phyloP scores from a whole-genome alignment of 30 jellyfish, hydroid and myxozoan species.

The Hydractinia symbiolongicarpus region DNA sequence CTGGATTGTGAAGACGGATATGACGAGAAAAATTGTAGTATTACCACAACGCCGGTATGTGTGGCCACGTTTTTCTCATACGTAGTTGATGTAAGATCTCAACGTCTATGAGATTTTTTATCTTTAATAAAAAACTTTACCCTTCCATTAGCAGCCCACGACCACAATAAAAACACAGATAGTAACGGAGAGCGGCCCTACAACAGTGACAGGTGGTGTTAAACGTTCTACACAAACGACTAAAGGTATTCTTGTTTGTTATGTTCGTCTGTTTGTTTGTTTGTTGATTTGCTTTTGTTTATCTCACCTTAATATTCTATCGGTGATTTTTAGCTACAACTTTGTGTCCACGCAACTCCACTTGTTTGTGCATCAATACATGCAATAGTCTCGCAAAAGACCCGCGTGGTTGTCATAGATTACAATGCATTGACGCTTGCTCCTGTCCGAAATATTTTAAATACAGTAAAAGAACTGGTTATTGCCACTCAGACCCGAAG shows the following conservation, averaged over 20 bases:
- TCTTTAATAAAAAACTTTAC: background rate
- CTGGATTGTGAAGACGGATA: conserved; percentile 61
- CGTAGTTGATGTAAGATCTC: background rate
- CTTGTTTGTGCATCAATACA: conserved; percentile 55
- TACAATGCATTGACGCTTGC: conserved; percentile 38
- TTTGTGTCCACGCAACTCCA: conserved; percentile 42
- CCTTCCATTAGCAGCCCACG: background rate
- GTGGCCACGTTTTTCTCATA: background rate
- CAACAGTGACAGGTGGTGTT: background rate
- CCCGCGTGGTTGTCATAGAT: conserved; percentile 32
- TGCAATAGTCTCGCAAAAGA: conserved; percentile 58
- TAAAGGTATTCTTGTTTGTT: no score
- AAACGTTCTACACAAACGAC: background rate
- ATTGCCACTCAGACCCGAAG: conserved; percentile 37
- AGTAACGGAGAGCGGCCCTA: background rate
- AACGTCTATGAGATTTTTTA: background rate
- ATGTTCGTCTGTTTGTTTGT: no score
- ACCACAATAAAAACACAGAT: background rate
- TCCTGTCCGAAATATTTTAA: conserved; percentile 43
- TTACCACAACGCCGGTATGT: conserved; percentile 39
- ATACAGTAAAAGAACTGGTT: conserved; percentile 29
- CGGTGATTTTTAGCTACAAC: conserved; percentile 12
- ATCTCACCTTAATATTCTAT: background rate
- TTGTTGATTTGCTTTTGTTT: no score
- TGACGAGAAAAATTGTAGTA: conserved; percentile 56